Percentiles rank a stretch among this genome's conserved stretches.
Conservation (phyloP, 2,113 vertebrate species). For the Melanerpes formicivorus region DNA sequence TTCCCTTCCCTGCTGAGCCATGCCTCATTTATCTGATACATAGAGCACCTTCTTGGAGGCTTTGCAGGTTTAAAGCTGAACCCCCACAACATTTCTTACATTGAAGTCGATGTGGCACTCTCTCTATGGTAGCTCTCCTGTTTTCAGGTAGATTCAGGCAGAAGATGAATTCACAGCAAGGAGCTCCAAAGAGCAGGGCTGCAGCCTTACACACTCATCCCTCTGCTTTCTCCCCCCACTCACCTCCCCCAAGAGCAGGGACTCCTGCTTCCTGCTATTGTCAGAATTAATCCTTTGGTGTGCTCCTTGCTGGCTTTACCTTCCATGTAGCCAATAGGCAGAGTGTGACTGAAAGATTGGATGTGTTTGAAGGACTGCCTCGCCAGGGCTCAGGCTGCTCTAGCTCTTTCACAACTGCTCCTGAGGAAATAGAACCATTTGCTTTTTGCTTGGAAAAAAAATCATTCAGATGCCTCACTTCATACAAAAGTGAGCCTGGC, state of each 20-base stretch:
- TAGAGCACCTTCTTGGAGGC: not conserved
- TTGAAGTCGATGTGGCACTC: not conserved
- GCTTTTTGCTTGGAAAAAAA: not conserved
- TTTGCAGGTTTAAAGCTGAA: not conserved
- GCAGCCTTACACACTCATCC: not conserved
- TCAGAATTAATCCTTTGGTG: constrained; percentile 54
- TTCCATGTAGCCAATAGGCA: constrained; percentile 3
- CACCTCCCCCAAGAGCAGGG: not conserved
- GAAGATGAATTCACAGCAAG: not conserved
- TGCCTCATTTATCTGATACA: not conserved
- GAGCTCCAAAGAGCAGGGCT: not conserved
- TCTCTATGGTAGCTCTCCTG: not conserved
- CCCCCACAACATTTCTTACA: not conserved
- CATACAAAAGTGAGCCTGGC: not conserved
- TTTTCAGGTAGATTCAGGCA: not conserved
- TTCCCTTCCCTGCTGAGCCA: not conserved
- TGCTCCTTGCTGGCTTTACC: constrained; percentile 24
- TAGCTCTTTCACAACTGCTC: not conserved
- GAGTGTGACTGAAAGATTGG: not conserved
- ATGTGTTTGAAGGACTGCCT: constrained; percentile 13
- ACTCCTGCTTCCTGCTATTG: constrained; percentile 48
- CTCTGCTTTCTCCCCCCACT: not conserved
- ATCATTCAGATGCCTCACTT: not conserved
- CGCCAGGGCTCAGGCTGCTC: not conserved
- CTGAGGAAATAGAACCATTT: not conserved